Conservation (phyloP, 2,797 vertebrate genomes). For the Champsocephalus esox region DNA sequence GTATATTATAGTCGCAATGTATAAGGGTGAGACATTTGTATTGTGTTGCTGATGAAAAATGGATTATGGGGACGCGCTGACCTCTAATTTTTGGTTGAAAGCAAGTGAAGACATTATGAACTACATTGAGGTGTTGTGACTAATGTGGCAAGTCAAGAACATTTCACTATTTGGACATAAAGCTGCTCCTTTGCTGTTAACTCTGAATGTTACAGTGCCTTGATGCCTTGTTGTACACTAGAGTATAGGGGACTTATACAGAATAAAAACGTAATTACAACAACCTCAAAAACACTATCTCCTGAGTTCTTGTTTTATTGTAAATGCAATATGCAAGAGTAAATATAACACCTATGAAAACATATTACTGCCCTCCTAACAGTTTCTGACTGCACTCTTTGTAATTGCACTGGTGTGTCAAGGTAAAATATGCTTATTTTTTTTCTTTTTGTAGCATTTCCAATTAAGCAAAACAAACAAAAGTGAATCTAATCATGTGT, state of each 20-base stretch:
- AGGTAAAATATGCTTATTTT: background rate
- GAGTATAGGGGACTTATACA: background rate
- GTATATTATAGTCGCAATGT: background rate
- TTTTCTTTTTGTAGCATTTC: background rate
- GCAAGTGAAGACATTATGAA: constrained; percentile 7
- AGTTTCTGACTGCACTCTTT: background rate
- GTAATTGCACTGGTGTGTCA: background rate
- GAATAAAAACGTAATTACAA: constrained; percentile 8
- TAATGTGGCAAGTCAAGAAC: background rate
- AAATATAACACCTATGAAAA: constrained; percentile 9
- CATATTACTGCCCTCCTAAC: background rate
- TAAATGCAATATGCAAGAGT: background rate
- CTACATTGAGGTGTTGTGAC: constrained; percentile 23
- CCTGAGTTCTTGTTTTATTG: constrained; percentile 8
- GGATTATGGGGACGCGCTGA: background rate
- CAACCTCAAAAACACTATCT: constrained; percentile 1
- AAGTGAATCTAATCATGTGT: background rate
- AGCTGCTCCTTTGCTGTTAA: background rate
- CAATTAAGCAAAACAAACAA: background rate
- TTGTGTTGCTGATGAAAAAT: background rate
- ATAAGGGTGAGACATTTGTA: background rate
- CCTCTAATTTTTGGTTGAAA: background rate
- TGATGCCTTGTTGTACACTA: background rate
- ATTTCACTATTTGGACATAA: background rate
- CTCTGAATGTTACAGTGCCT: constrained; percentile 4